Conservation (phyloP, 1,140 invertebrate species). For the Pollicipes pollicipes region DNA sequence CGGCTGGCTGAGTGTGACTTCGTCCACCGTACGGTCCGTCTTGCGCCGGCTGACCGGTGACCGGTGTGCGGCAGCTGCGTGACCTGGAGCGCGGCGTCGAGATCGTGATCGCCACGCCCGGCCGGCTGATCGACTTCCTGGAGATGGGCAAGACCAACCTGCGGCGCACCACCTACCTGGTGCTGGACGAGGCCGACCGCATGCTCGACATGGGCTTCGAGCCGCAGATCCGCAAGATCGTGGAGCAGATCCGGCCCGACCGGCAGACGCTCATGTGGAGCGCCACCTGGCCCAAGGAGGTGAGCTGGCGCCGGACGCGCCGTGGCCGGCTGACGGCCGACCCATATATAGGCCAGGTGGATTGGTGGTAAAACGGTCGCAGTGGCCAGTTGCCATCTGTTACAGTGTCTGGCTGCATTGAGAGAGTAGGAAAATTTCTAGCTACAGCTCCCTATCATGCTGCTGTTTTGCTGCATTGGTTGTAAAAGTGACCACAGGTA, state of each 20-base stretch:
- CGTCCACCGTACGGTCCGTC: too few species aligned
- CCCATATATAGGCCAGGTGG: too few species aligned
- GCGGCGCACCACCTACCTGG: constrained; percentile 75
- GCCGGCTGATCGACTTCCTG: constrained; percentile 87
- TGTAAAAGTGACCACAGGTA: too few species aligned
- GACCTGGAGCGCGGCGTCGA: constrained; percentile 76
- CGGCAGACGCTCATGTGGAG: constrained; percentile 79
- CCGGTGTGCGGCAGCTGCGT: too few species aligned
- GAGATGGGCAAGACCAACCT: constrained; percentile 77
- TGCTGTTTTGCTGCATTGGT: too few species aligned
- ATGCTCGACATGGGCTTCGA: constrained; percentile 99
- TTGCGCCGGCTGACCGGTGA: too few species aligned
- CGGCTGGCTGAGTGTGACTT: too few species aligned
- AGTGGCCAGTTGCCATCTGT: too few species aligned
- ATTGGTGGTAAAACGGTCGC: too few species aligned
- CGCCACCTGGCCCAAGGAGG: constrained; percentile 95
- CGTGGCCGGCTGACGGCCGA: too few species aligned
- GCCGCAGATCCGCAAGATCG: constrained; percentile 95
- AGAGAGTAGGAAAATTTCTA: constrained; percentile 39
- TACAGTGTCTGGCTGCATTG: too few species aligned
- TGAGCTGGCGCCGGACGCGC: constrained; percentile 29
- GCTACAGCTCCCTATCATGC: constrained; percentile 8
- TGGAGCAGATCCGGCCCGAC: constrained; percentile 74
- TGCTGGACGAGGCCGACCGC: constrained; percentile 93
- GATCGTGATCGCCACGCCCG: constrained; percentile 87